Evolutionary conservation across 2,113 vertebrate genomes (phyloP).

Genomic region (Grammomys dolichurus): DNA sequence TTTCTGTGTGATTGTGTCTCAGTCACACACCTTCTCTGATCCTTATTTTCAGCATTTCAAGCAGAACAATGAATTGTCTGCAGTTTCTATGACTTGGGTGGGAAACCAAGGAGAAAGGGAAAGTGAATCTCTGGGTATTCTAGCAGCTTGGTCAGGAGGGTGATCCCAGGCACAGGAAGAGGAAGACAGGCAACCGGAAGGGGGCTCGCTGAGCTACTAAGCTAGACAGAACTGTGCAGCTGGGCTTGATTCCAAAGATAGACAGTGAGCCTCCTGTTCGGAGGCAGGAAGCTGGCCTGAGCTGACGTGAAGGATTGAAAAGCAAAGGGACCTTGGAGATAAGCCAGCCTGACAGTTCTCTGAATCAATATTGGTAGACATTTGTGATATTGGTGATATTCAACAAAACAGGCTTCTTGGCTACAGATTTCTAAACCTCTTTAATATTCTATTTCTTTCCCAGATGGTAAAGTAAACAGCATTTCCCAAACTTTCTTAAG

Average conservation of each 20-base stretch:
- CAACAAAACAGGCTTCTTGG: neutral
- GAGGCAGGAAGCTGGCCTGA: neutral
- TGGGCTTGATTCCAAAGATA: neutral
- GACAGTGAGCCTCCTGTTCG: neutral
- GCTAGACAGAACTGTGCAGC: neutral
- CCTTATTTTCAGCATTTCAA: neutral
- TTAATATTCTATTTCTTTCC: neutral
- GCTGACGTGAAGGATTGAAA: neutral
- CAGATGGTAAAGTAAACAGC: neutral
- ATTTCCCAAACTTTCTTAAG: neutral
- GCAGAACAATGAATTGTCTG: neutral
- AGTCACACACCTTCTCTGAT: neutral
- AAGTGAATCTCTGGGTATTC: neutral
- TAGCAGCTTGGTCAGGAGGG: neutral
- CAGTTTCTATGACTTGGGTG: no score
- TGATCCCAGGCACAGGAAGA: neutral
- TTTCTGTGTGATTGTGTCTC: neutral
- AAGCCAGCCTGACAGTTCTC: neutral
- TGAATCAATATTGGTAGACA: neutral
- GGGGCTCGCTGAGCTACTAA: neutral
- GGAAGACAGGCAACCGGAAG: neutral
- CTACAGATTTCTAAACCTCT: neutral
- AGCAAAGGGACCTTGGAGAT: neutral
- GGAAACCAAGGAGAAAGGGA: neutral
- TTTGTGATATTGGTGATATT: neutral